Evolutionary conservation across 2,797 vertebrate genomes (phyloP), one percentile per base, ranked within the genome.

Genomic region (Halcyon chelicuti): DNA sequence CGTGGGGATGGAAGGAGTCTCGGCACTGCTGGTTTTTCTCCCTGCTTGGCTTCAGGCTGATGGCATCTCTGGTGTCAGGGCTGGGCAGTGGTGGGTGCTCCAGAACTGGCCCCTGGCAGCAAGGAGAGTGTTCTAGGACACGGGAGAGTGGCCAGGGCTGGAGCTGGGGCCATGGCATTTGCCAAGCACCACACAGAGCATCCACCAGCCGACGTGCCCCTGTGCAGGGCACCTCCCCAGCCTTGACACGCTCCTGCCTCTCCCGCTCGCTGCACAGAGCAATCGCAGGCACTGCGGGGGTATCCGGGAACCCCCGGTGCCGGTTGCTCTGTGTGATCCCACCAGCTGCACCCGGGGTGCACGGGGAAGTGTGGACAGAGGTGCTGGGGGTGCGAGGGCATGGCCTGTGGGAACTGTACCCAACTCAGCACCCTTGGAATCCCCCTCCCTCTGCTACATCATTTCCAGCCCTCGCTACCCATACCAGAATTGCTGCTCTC

Each of bases 251-350:
- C 16, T 51, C 49, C 54, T 37, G 6, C 8, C 0, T 7, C 91
- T 74, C 54, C 47, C 23, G 5, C 60, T 55, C 28, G 3, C 54
- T 16, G 71, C 65, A 72, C 1, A 0, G 54, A 51, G 14, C 3
- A 2, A 8, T 22, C 0, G 1, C 0, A 1, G 58, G 4, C 5
- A 1, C 31, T 42, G 31, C 1, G 1, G n/a, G 42, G 5, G 14
- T 35, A 7, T 2, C 39, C 23, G 57, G 85, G 58, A 28, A 2
- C 29, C 25, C 74, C 12, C 11, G 2, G 3, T 8, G 22, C 8
- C 29, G 12, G 28, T 33, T 73, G 46, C 55, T 55, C 85, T 9
- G 22, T 57, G 73, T 33, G 49, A 60, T 37, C 63, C 70, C 15
- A 58, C 19, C 25, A 20, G 21, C 25, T 5, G 22, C 4, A 42